Base-by-base conservation (phyloP, 1,140 invertebrate species). In the Prorops nasuta region DNA sequence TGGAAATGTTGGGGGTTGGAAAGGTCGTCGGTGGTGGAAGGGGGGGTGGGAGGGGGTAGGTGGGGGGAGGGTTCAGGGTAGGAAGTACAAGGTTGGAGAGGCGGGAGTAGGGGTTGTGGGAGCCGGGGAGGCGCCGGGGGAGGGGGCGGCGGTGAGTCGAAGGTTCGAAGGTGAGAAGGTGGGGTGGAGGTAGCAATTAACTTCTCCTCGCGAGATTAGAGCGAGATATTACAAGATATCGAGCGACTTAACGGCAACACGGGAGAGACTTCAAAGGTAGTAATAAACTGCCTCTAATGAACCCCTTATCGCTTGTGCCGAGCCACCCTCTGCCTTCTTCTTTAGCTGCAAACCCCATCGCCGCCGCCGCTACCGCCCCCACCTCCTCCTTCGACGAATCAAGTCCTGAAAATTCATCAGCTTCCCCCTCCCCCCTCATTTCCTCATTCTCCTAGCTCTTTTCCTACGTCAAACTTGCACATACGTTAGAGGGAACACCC, bases 261-360 rank as follows among this genome's bases (percentile, higher is more conserved):
- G 76, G 74, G 69, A 78, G 72, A 72, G 67, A 77, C 73, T 77
- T 78, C 76, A 78, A 78, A 78, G 76, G 76, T 70, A 66, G 72
- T 77, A 77, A 77, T 76, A 77, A 77, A 77, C 72, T 77, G 71
- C 65, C 67, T 75, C 74, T 79, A 76, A 77, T 74, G 74, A 77
- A 77, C 69, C 74, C 74, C 75, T 77, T 77, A 77, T 78, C 77
- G 74, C 70, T 69, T 65, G 66, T 67, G 67, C 66, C 59, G 60
- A 67, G 24, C 4, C 66, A 66, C 63, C 60, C 67, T 55, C 49
- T 46, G 7, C 16, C 32, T 40, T 50, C 37, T 20, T n/a, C 49
- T 48, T 10, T 6, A 4, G 4, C 24, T 4, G 4, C 24, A 10
- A 28, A 4, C 4, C 24, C 10, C 10, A 6, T 28, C 24, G 24